Evolutionary conservation across 2,888 invertebrate genomes (phyloP).

Genomic region (Trissolcus japonicus): DNA sequence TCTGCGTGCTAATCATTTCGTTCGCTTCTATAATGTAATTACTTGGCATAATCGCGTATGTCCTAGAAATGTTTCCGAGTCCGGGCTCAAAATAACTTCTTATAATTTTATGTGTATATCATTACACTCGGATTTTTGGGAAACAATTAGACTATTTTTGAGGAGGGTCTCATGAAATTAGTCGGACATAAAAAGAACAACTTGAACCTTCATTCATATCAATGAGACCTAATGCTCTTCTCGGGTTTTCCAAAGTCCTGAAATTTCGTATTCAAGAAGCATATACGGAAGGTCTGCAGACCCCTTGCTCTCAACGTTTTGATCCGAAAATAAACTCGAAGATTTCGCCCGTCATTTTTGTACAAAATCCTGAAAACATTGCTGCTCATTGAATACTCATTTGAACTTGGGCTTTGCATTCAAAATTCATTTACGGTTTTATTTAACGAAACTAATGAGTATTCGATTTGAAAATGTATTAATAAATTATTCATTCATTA

Average conservation of each 20-base stretch:
- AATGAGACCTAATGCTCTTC: constrained; percentile 14
- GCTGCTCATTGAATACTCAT: constrained; percentile 16
- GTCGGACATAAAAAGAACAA: background rate
- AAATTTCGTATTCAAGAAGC: constrained; percentile 38
- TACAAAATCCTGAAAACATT: background rate
- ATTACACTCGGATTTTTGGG: too few species aligned
- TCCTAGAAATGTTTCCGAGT: too few species aligned
- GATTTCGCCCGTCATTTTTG: background rate
- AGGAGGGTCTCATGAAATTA: background rate
- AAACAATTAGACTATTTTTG: background rate
- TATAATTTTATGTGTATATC: too few species aligned
- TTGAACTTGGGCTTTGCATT: constrained; percentile 24
- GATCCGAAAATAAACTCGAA: constrained; percentile 14
- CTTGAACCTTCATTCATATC: constrained; percentile 20
- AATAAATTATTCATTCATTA: too few species aligned
- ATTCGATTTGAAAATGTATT: too few species aligned
- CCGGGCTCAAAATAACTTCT: too few species aligned
- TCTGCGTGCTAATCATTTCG: constrained; percentile 24
- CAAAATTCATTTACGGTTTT: background rate
- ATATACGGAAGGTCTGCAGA: constrained; percentile 20
- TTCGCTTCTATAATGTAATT: constrained; percentile 27
- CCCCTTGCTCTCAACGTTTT: constrained; percentile 23
- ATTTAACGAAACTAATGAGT: background rate
- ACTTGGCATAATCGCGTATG: background rate
- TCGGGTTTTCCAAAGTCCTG: constrained; percentile 10